These are phyloP conservation scores for Drosophila sucinea DNA, from an alignment of 1,140 invertebrate species.

Conservation along the genomic window DNA sequence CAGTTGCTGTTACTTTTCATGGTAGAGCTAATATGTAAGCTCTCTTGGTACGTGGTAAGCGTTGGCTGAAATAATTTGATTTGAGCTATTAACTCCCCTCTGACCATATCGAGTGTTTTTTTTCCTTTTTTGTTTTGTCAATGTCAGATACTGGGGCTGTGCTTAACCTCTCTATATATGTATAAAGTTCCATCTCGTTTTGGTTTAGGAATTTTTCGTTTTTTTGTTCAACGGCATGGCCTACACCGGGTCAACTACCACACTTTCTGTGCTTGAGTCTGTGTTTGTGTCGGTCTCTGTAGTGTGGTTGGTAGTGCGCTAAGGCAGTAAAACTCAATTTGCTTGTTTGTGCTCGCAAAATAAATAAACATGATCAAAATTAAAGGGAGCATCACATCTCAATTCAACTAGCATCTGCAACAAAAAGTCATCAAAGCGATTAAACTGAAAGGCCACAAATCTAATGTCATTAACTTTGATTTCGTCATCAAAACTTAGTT, in stretches of 20 bases:
- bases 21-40: slow-evolving; percentile 14
- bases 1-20: slow-evolving; percentile 46
- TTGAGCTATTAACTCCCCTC: slow-evolving; percentile 17
- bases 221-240: slow-evolving; percentile 6
- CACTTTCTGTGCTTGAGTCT: not conserved
- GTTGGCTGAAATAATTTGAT: slow-evolving; percentile 56
- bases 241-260: slow-evolving; percentile 26
- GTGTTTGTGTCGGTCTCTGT: not conserved
- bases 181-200: slow-evolving; percentile 38
- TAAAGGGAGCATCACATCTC: too few species aligned
- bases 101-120: slow-evolving; percentile 33
- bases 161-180: slow-evolving; percentile 49
- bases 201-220: slow-evolving; percentile 31
- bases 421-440: too few species aligned
- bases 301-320: not conserved
- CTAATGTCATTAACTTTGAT: too few species aligned
- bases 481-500: too few species aligned
- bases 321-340: slow-evolving; percentile 54
- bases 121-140: slow-evolving; percentile 36
- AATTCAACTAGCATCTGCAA: too few species aligned
- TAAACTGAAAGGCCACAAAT: too few species aligned
- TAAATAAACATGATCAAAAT: too few species aligned
- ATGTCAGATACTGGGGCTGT: slow-evolving; percentile 41
- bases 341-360: slow-evolving; percentile 8
- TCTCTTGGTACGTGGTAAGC: slow-evolving; percentile 34